phyloP scores from a whole-genome alignment of 2,113 vertebrate genomes.

The Oreochromis niloticus region DNA sequence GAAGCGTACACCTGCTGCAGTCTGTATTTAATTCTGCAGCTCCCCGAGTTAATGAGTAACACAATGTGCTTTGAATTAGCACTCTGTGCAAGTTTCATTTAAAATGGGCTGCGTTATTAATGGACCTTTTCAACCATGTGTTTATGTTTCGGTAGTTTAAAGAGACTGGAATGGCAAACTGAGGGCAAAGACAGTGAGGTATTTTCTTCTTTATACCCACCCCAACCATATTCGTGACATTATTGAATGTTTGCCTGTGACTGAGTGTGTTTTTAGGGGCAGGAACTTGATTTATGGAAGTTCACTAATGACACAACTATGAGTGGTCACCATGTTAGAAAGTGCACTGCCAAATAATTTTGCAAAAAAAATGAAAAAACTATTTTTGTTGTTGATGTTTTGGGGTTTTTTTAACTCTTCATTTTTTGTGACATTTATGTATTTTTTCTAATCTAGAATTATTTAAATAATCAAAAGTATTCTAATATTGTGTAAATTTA shows the following conservation, averaged over 20 bases:
- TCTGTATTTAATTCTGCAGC: neutral
- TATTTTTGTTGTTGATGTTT: neutral
- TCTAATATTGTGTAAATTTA: neutral
- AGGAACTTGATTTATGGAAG: neutral
- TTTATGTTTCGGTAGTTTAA: neutral
- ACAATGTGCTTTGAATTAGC: constrained; percentile 13
- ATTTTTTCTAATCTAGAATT: neutral
- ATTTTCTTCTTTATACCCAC: neutral
- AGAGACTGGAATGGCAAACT: neutral
- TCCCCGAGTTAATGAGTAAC: neutral
- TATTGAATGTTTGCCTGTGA: constrained; percentile 1
- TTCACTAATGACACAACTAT: neutral
- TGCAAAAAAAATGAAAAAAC: neutral
- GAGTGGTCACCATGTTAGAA: neutral
- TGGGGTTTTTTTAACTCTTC: accelerated
- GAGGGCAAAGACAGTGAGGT: neutral
- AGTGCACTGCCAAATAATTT: neutral
- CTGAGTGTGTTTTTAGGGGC: neutral
- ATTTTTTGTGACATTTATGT: neutral
- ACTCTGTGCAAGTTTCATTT: neutral
- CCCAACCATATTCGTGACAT: neutral
- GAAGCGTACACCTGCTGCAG: constrained; percentile 6
- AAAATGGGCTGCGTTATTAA: neutral
- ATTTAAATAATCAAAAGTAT: too few species aligned
- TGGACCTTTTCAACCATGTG: neutral